Conservation (phyloP, 2,888 invertebrate genomes). For the Bhutanitis thaidina region DNA sequence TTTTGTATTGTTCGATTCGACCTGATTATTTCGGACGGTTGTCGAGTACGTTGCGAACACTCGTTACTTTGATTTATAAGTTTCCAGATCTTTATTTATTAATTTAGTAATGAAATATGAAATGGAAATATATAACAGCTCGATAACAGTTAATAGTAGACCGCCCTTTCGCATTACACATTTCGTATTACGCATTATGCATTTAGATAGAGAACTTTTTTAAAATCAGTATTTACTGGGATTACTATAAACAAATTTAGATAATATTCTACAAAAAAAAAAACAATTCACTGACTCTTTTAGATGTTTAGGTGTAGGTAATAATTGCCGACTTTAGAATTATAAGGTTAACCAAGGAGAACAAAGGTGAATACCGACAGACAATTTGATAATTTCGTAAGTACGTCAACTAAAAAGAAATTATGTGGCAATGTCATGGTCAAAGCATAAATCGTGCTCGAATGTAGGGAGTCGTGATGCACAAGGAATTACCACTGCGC, state of each 20-base stretch:
- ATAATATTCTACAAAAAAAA: no score
- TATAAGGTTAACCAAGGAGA: neutral
- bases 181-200: no score
- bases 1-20: conserved; percentile 53
- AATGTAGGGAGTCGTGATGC: conserved; percentile 57
- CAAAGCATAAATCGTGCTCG: conserved; percentile 52
- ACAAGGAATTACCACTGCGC: conserved; percentile 49
- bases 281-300: no score
- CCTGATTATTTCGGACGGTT: conserved; percentile 28
- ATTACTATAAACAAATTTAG: no score
- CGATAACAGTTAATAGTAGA: no score
- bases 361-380: conserved; percentile 17
- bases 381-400: conserved; percentile 36
- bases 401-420: conserved; percentile 45
- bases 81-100: neutral
- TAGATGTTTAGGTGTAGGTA: no score
- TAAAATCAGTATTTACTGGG: no score
- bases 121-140: no score
- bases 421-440: conserved; percentile 70
- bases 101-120: no score
- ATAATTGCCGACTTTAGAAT: no score
- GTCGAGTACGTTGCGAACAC: conserved; percentile 12
- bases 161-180: no score
- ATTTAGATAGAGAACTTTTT: no score
- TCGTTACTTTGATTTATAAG: conserved; percentile 20